Base-by-base conservation (phyloP, 1,140 invertebrate species). In the Leptopilina boulardi region DNA sequence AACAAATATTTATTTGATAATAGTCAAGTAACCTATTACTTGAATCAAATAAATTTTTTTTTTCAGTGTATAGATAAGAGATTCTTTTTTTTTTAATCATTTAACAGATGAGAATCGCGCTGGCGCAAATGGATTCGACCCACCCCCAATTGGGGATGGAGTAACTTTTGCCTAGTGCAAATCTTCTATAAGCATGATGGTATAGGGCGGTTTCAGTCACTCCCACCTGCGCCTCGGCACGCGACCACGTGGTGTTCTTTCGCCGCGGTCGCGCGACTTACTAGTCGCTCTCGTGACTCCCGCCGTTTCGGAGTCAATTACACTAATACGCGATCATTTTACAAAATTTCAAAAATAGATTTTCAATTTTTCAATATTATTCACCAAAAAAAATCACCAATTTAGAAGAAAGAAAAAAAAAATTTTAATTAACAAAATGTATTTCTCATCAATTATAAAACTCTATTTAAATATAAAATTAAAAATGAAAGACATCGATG, bases 151-250 rank as follows among this genome's bases (percentile, higher is more conserved):
- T 38, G 42, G 79, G 81, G 83, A 78, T 82, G 82, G 80, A 44
- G 15, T 26, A 51, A 66, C 75, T 71, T 74, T 73, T 30, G 73
- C 73, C 73, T 77, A 71, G 70, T 82, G 80, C 79, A 44, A 81
- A 70, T 66, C 74, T 77, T 70, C 76, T 84, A 85, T 84, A 84
- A 85, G 70, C 80, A 77, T 70, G 51, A 76, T 82, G 82, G 77
- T 75, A 74, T 84, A 83, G 85, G 85, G 84, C 85, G 87, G 84
- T 85, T 88, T 80, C 76, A 87, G 90, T 90, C 89, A 89, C 88
- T 90, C 89, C 89, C 89, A 91, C 90, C 91, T 90, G 85, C 89
- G 87, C 83, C 82, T 79, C 83, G 84, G 82, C 85, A 85, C 83
- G 83, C 84, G 80, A 87, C 86, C 87, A 88, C 89, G 89, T 90